Evolutionary conservation across 2,113 vertebrate genomes (phyloP).

Genomic region (Solenodon paradoxus): DNA sequence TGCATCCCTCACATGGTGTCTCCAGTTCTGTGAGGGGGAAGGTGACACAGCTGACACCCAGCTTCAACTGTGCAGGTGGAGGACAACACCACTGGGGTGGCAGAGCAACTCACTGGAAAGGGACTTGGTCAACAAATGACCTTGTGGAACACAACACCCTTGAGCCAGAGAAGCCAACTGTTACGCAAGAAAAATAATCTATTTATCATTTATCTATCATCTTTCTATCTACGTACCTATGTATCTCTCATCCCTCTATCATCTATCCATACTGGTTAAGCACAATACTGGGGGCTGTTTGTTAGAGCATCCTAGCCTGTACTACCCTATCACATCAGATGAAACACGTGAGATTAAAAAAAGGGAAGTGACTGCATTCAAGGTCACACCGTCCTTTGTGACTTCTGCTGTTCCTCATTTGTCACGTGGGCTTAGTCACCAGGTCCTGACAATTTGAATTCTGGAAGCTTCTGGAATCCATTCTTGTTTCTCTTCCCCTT

Average conservation of each 20-base stretch:
- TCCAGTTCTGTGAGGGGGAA: background rate
- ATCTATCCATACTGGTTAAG: too few relatives aligned
- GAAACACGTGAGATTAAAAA: background rate
- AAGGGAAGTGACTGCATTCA: background rate
- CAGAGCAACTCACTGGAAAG: background rate
- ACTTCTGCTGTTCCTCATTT: background rate
- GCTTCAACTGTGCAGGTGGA: background rate
- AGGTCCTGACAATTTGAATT: background rate
- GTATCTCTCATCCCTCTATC: too few relatives aligned
- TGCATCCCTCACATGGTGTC: background rate
- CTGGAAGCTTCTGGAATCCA: background rate
- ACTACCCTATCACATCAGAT: background rate
- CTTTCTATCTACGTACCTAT: too few relatives aligned
- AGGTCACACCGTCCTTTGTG: background rate
- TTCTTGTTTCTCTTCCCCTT: background rate
- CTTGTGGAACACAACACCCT: background rate
- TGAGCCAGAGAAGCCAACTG: background rate
- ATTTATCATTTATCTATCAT: too few relatives aligned
- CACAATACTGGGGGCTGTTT: background rate
- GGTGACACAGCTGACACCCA: background rate
- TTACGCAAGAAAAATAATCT: background rate
- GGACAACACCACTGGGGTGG: background rate
- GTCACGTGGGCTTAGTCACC: background rate
- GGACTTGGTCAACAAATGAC: background rate
- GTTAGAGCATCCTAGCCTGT: background rate